Conservation (phyloP, 2,888 invertebrate genomes). For the Temnothorax rugatulus region DNA sequence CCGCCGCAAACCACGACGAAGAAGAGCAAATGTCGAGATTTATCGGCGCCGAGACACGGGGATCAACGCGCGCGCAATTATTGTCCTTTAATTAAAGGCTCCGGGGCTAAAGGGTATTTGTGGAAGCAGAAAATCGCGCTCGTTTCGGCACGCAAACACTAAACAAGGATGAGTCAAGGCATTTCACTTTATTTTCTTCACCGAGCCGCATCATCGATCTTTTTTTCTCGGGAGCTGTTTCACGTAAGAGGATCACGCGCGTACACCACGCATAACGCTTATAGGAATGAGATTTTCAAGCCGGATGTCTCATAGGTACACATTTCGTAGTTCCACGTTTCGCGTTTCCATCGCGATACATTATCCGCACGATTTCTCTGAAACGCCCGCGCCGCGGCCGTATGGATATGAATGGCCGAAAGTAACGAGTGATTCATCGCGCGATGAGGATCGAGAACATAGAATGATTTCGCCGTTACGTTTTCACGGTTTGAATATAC, state of each 20-base stretch:
- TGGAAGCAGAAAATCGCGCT: slow-evolving; percentile 24
- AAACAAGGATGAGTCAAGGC: background rate
- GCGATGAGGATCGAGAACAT: background rate
- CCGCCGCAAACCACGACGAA: slow-evolving; percentile 32
- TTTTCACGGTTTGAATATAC: background rate
- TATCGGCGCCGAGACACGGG: slow-evolving; percentile 53
- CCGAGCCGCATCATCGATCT: background rate
- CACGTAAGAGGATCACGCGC: background rate
- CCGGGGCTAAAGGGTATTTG: slow-evolving; percentile 48
- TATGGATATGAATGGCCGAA: slow-evolving; percentile 41
- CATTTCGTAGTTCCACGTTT: background rate
- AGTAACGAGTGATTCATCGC: slow-evolving; percentile 39
- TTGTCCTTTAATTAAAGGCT: slow-evolving; percentile 67
- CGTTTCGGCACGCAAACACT: background rate
- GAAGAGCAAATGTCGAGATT: slow-evolving; percentile 55
- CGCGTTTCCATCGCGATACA: background rate
- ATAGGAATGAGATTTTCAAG: background rate
- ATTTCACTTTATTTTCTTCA: background rate
- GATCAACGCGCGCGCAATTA: slow-evolving; percentile 52
- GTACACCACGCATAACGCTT: background rate
- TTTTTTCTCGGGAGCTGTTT: background rate
- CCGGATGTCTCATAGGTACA: slow-evolving; percentile 10
- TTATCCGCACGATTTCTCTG: slow-evolving; percentile 12
- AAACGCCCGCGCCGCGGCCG: background rate
- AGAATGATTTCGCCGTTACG: background rate